Conservation (phyloP, 2,797 vertebrate genomes). For the Ciconia nigra region DNA sequence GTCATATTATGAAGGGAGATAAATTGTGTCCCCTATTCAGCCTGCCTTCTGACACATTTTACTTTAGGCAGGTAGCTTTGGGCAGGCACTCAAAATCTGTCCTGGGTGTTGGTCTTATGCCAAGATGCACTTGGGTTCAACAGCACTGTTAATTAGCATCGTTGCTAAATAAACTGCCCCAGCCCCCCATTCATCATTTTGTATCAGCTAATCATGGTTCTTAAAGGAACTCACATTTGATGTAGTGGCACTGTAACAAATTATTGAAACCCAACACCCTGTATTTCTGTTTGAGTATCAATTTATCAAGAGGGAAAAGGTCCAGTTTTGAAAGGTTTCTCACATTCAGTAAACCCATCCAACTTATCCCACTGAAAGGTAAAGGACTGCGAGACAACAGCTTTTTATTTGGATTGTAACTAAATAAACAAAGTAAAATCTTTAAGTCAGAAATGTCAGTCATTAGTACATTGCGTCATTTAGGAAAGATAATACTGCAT, state of each 20-base stretch:
- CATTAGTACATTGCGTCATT: background rate
- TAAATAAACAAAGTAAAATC: background rate
- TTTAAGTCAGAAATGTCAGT: background rate
- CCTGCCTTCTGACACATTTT: background rate
- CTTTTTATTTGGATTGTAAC: background rate
- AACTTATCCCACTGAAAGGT: background rate
- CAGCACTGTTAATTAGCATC: conserved; percentile 4
- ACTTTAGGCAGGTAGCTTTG: background rate
- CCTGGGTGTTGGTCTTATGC: background rate
- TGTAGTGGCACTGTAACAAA: background rate
- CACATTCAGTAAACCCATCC: background rate
- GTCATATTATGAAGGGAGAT: background rate
- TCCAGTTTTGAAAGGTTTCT: background rate
- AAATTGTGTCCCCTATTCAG: background rate
- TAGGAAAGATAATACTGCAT: background rate
- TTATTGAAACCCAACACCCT: background rate
- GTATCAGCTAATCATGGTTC: background rate
- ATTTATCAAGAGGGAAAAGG: background rate
- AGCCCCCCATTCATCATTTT: background rate
- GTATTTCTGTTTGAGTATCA: background rate
- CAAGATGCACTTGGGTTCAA: background rate
- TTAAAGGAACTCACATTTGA: background rate
- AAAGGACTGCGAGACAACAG: background rate
- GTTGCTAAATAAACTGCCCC: background rate
- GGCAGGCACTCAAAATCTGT: background rate